Evolutionary conservation across 2,113 vertebrate genomes (phyloP), one percentile per base, ranked within the genome.

Genomic region (Nibea albiflora): DNA sequence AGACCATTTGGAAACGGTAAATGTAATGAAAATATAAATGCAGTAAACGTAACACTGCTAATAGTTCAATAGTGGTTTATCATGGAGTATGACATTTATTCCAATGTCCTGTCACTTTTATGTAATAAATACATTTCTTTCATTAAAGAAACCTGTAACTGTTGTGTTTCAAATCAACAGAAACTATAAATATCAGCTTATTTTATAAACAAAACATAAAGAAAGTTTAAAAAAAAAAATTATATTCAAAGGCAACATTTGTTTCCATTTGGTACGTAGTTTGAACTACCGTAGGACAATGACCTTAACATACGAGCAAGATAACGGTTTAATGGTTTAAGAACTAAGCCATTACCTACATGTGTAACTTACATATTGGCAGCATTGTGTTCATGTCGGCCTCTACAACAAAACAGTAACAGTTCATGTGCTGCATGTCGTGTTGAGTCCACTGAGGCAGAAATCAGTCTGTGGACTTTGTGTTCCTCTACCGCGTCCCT

Each of bases 121-220:
- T 73, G 19, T 68, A 92, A 94, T 94, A 94, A 93, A 92, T 91
- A 92, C 64, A 22, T 84, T 88, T 80, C 10, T 84, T 60, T 80
- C n/a, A 85, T 77, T 75, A 80, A 83, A 78, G 72, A 60, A 87
- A 78, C 66, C 19, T 64, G 62, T 63, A 76, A 78, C 80, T 85
- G 73, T 85, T 81, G 81, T 20, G 68, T 81, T 84, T 80, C 54
- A 85, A 78, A 63, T 80, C 70, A 82, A 89, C 80, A 90, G 53
- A 82, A 87, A 82, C 54, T 78, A 91, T 92, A 93, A 93, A 92
- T 92, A 91, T 86, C 72, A 92, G 53, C 79, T 93, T 90, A 86
- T 90, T 73, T 66, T 73, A 77, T 69, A 39, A 76, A 84, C 69
- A 89, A 78, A 85, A 83, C 73, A 66, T 76, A 74, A 61, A 76